These are phyloP conservation scores for Pollenia labialis DNA, from an alignment of 2,888 invertebrate species.

Conservation along the genomic window DNA sequence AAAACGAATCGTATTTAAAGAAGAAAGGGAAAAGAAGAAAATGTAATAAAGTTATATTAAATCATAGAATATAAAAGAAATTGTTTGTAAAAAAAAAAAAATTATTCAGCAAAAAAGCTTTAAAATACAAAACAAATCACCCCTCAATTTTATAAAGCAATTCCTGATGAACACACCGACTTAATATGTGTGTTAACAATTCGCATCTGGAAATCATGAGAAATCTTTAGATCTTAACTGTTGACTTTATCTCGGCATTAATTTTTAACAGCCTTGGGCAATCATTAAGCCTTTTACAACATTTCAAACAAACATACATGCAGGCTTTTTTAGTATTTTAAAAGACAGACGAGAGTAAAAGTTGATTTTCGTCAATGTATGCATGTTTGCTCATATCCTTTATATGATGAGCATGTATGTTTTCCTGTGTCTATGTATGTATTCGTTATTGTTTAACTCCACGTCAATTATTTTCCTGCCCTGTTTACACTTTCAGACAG, in stretches of 20 bases:
- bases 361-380: constrained; percentile 8
- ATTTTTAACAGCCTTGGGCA: constrained; percentile 55
- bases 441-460: constrained; percentile 13
- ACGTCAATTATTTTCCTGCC: constrained; percentile 58
- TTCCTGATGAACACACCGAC: not conserved
- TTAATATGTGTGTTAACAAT: constrained; percentile 67
- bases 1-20: constrained; percentile 5
- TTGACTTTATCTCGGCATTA: constrained; percentile 59
- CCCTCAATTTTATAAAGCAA: constrained; percentile 11
- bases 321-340: constrained; percentile 5
- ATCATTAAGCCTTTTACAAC: constrained; percentile 61
- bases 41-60: constrained; percentile 5
- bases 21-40: constrained; percentile 1
- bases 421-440: too few relatives aligned
- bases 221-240: constrained; percentile 67
- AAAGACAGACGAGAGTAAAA: not conserved
- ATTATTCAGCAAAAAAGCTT: not conserved
- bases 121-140: constrained; percentile 35
- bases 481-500: constrained; percentile 69
- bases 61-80: constrained; percentile 35
- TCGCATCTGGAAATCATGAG: constrained; percentile 47
- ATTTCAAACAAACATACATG: not conserved
- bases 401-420: not conserved
- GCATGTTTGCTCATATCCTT: constrained; percentile 15
- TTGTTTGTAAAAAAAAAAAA: not conserved